phyloP scores from a whole-genome alignment of 2,113 vertebrate species.

The Montifringilla adamsi region DNA sequence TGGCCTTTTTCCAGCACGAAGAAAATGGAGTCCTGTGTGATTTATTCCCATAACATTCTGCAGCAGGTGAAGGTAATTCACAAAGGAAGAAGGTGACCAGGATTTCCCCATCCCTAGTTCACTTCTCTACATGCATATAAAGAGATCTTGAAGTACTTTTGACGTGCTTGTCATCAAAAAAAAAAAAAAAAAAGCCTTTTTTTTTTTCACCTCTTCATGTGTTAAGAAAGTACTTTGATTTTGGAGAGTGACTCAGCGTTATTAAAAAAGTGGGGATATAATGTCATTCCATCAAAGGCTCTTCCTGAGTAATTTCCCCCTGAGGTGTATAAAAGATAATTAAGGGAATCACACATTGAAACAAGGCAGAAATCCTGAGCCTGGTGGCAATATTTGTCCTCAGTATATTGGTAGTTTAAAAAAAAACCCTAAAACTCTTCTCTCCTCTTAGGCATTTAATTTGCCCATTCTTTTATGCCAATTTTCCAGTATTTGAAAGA shows the following conservation, averaged over 20 bases:
- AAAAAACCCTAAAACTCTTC: not conserved
- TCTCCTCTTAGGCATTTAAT: not conserved
- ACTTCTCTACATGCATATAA: not conserved
- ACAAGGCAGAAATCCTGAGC: not conserved
- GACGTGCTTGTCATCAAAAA: not conserved
- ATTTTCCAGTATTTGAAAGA: conserved; percentile 23
- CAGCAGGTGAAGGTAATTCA: not conserved
- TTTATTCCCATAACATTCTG: not conserved
- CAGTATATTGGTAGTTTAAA: not conserved
- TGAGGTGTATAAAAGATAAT: not conserved
- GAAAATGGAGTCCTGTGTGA: not conserved
- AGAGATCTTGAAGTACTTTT: not conserved
- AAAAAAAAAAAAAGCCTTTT: not conserved
- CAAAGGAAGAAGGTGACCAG: not conserved
- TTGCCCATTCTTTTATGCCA: not conserved
- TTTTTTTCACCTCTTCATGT: not conserved
- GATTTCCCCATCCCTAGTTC: accelerated
- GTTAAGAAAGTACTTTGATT: not conserved
- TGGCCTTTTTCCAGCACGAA: not conserved
- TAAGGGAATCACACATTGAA: not conserved
- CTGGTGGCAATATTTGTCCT: not conserved
- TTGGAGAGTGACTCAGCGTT: not conserved
- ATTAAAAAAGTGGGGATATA: not conserved
- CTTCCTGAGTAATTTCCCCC: not conserved
- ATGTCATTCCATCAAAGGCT: not conserved